Evolutionary conservation across 2,797 vertebrate genomes (phyloP).

Genomic region (Urocyon cinereoargenteus): DNA sequence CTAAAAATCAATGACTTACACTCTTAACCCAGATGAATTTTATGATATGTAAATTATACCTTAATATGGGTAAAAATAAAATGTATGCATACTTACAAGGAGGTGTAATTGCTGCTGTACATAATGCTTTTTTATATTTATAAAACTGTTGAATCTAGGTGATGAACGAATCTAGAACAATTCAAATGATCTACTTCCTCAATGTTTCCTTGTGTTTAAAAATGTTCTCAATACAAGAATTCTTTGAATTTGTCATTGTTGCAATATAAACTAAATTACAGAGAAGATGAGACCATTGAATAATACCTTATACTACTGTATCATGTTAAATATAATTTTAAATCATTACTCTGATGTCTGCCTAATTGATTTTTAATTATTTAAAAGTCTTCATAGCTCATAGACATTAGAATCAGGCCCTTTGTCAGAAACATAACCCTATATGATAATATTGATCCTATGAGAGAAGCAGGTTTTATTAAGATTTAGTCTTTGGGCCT

Average conservation of each 20-base stretch:
- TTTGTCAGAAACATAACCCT: not conserved
- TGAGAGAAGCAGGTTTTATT: not conserved
- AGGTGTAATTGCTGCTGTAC: not conserved
- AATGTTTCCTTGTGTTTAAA: slow-evolving; percentile 16
- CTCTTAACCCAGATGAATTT: not conserved
- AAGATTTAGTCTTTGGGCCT: not conserved
- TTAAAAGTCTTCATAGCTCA: not conserved
- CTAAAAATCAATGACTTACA: not conserved
- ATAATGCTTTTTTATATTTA: not conserved
- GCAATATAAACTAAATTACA: slow-evolving; percentile 10
- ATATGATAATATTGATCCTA: not conserved
- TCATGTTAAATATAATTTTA: slow-evolving; percentile 10
- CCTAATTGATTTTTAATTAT: slow-evolving; percentile 48
- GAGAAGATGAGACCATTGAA: not conserved
- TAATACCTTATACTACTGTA: not conserved
- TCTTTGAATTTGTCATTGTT: not conserved
- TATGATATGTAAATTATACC: not conserved
- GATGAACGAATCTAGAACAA: not conserved
- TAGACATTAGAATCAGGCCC: not conserved
- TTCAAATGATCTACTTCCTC: not conserved
- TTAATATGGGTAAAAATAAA: not conserved
- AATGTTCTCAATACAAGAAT: slow-evolving; percentile 1
- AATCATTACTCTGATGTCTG: not conserved
- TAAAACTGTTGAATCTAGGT: not conserved
- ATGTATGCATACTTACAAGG: not conserved